Evolutionary conservation across 2,888 invertebrate species (phyloP), one percentile per base, ranked within the genome.

Genomic region (Campoplex nolae): DNA sequence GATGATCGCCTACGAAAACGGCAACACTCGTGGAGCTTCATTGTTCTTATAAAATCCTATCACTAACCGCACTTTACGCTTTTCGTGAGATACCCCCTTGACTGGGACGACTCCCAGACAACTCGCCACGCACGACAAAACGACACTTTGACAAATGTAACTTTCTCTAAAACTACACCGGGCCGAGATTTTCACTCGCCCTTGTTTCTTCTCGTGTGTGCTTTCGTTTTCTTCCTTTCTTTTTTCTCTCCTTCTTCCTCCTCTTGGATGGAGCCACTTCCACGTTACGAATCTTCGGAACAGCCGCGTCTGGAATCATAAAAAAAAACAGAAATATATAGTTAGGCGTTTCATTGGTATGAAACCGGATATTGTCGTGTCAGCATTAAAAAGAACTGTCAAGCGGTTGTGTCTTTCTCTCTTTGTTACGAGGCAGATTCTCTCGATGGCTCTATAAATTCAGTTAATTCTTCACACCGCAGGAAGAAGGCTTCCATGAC

Each of bases 161-260:
- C 74, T 86, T 83, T 67, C 18, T 74, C 87, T 86, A 85, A 23
- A 78, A 65, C 87, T 88, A 88, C 87, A 83, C 65, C 82, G 87
- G 88, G 87, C 82, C 87, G 87, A 87, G 82, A 86, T 85, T 28
- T 84, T 70, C 70, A 74, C 84, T 80, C 87, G 79, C 76, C 89
- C 87, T 68, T 83, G 23, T 78, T 0, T 67, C 28, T 54, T 77
- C 54, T 83, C n/a, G 32, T 62, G 45, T 67, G 2, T 65, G 48
- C 48, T 67, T n/a, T 35, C 35, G 18, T n/a, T 3, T 13, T 58
- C 28, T 67, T 78, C 58, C 76, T 79, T 28, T 84, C n/a, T 32
- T 28, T 13, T 13, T 38, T 38, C 51, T 38, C 51, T 38, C 8
- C 42, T 71, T 28, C 51, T 23, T 6, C 23, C 62, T 16, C 62